A percentile compares a stretch with the other conserved stretches of the same genome.
These are phyloP conservation scores for Cerastis rubricosa DNA, from an alignment of 2,888 invertebrate species.

Conservation along the genomic window DNA sequence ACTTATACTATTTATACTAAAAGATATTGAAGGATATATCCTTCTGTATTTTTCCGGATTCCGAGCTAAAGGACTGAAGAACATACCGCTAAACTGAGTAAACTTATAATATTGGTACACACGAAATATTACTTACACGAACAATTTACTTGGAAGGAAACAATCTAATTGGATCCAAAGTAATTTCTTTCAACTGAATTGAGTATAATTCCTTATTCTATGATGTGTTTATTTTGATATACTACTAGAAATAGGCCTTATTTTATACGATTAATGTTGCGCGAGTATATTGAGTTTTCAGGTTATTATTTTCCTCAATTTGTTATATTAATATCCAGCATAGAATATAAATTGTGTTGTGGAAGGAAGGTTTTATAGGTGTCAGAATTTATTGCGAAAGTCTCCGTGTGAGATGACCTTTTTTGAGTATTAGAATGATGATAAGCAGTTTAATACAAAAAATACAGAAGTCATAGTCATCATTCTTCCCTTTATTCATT, in stretches of 20 bases:
- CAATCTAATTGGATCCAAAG: neutral
- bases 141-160: slow-evolving; percentile 2
- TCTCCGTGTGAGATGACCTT: neutral
- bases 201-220: slow-evolving; percentile 5
- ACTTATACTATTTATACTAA: too few relatives aligned
- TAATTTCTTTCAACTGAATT: slow-evolving; percentile 26
- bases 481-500: too few relatives aligned
- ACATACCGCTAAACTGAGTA: neutral
- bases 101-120: neutral
- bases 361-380: neutral
- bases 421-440: neutral
- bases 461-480: too few relatives aligned
- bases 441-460: neutral
- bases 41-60: neutral
- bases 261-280: slow-evolving; percentile 10
- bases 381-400: neutral
- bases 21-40: neutral
- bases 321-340: slow-evolving; percentile 24
- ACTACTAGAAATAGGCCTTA: slow-evolving; percentile 27
- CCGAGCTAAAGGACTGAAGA: neutral
- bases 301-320: slow-evolving; percentile 51
- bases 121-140: neutral
- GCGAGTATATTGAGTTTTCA: slow-evolving; percentile 29
- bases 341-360: slow-evolving; percentile 22
- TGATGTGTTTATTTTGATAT: slow-evolving; percentile 40